Evolutionary conservation across 2,113 vertebrate genomes (phyloP).

Genomic region (Zosterops hypoxanthus): DNA sequence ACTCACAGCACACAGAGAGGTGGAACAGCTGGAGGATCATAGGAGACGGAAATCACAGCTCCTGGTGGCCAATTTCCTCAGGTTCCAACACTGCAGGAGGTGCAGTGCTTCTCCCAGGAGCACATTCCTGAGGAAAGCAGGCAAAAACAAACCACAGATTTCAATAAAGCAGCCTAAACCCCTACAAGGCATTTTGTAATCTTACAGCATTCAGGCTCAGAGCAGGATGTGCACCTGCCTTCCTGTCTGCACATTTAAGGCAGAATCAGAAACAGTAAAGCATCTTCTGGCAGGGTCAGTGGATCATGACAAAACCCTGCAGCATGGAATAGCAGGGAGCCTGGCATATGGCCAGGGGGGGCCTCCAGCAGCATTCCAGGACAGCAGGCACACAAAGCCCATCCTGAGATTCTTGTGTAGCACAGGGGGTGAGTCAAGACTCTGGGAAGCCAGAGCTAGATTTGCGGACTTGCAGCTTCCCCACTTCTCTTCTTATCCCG

Average conservation of each 20-base stretch:
- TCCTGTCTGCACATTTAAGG: neutral
- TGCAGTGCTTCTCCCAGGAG: neutral
- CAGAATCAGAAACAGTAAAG: neutral
- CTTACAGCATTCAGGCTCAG: neutral
- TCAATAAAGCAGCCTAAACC: neutral
- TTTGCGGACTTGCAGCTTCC: fast-evolving
- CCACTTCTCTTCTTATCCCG: fast-evolving
- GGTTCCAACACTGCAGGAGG: neutral
- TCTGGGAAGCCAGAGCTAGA: fast-evolving
- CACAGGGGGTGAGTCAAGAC: fast-evolving
- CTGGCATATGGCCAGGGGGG: fast-evolving
- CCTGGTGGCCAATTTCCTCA: neutral
- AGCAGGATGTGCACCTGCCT: neutral
- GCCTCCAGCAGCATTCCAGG: neutral
- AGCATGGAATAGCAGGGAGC: neutral
- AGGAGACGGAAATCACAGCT: neutral
- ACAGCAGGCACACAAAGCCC: neutral
- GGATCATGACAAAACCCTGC: neutral
- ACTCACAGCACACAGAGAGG: neutral
- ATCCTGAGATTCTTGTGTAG: fast-evolving
- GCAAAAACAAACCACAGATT: neutral
- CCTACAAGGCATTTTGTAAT: neutral
- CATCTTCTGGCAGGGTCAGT: neutral
- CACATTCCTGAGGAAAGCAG: neutral
- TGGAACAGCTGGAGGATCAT: neutral